These are phyloP conservation scores for Epinephelus cyanopodus DNA, from an alignment of 2,113 vertebrate genomes.

Conservation along the genomic window DNA sequence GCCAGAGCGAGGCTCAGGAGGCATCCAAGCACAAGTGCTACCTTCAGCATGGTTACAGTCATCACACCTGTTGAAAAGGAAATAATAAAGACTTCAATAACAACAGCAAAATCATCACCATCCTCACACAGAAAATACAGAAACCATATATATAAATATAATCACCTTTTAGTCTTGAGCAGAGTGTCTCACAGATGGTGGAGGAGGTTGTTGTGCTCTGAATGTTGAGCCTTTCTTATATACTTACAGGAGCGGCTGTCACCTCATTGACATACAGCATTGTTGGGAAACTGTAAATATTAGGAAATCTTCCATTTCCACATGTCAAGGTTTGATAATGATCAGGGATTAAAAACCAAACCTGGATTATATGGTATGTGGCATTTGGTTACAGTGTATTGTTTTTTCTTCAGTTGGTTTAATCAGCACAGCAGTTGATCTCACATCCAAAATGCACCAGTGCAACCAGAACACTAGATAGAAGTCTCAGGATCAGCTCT, in stretches of 20 bases:
- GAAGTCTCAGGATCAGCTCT: too few species aligned
- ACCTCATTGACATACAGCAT: neutral
- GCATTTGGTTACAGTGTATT: too few species aligned
- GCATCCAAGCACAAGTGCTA: constrained; percentile 57
- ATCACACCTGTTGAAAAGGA: constrained; percentile 24
- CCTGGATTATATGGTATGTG: too few species aligned
- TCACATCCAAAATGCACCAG: too few species aligned
- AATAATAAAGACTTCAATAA: neutral
- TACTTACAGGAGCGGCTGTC: constrained; percentile 15
- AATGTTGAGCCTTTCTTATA: constrained; percentile 45
- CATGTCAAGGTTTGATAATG: too few species aligned
- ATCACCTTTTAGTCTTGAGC: constrained; percentile 44
- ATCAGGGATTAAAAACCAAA: too few species aligned
- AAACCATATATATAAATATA: neutral
- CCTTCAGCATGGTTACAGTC: constrained; percentile 74
- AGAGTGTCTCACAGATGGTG: neutral
- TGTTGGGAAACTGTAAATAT: constrained; percentile 49
- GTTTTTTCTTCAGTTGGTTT: too few species aligned
- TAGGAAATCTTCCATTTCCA: too few species aligned
- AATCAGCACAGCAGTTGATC: too few species aligned
- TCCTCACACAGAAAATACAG: neutral
- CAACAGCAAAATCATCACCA: neutral
- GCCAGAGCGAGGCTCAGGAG: constrained; percentile 68
- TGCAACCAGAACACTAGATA: too few species aligned
- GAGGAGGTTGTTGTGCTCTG: constrained; percentile 3